These are phyloP conservation scores for Falco concolor DNA, from an alignment of 2,797 vertebrate genomes.

Conservation along the genomic window DNA sequence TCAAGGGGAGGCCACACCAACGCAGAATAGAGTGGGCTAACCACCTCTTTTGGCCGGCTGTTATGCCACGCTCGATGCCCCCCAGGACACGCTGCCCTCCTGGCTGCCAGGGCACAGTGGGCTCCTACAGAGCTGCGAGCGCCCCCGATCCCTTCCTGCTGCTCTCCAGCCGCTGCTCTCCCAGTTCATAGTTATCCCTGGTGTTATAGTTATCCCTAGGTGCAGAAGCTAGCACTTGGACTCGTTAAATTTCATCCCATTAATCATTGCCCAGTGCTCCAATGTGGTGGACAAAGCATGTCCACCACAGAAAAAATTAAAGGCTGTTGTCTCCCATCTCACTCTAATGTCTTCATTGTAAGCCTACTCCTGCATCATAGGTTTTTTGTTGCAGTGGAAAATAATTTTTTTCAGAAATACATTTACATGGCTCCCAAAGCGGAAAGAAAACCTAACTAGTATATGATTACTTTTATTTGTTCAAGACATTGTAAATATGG, in stretches of 20 bases:
- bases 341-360: neutral
- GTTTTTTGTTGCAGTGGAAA: neutral
- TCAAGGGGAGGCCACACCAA: too few relatives aligned
- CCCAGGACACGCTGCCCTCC: neutral
- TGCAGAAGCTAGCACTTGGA: neutral
- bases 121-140: accelerated
- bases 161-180: neutral
- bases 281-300: neutral
- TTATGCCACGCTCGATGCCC: neutral
- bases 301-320: neutral
- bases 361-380: neutral
- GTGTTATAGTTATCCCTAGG: too few relatives aligned
- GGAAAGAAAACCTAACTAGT: neutral
- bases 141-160: neutral
- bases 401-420: neutral
- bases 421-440: neutral
- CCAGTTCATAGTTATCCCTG: too few relatives aligned
- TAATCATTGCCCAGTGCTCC: neutral
- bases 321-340: neutral
- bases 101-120: neutral
- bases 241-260: neutral
- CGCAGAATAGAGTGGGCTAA: too few relatives aligned
- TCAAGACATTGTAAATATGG: neutral
- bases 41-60: neutral
- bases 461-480: neutral